Conservation (phyloP, 1,140 invertebrate genomes). For the Drosophila bocki region DNA sequence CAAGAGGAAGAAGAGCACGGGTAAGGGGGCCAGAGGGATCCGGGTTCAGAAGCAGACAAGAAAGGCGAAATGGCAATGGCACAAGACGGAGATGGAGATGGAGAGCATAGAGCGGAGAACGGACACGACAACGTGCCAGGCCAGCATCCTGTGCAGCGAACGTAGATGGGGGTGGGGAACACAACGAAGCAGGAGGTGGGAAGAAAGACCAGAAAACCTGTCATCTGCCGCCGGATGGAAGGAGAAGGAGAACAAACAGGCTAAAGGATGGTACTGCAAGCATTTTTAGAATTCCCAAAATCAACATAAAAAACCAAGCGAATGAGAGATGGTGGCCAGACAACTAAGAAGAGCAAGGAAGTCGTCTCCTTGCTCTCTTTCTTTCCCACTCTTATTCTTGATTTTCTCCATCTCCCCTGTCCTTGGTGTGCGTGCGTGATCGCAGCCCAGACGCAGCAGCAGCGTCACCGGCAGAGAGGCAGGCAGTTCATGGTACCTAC, state of each 20-base stretch:
- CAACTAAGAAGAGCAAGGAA: constrained; percentile 43
- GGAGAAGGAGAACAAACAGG: constrained; percentile 23
- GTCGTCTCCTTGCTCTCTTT: neutral
- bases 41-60: constrained; percentile 33
- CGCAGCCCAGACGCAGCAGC: constrained; percentile 51
- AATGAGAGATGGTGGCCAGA: constrained; percentile 40
- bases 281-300: constrained; percentile 79
- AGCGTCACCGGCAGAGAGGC: constrained; percentile 18
- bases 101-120: constrained; percentile 34
- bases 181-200: constrained; percentile 20
- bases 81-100: constrained; percentile 38
- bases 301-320: constrained; percentile 60
- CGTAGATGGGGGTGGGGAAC: constrained; percentile 22
- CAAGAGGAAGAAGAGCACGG: neutral
- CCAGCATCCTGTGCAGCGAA: constrained; percentile 65
- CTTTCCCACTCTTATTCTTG: neutral
- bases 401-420: neutral
- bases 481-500: constrained; percentile 11
- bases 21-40: constrained; percentile 15
- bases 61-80: constrained; percentile 43
- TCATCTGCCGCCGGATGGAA: constrained; percentile 54
- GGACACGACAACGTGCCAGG: constrained; percentile 52
- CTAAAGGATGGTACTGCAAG: constrained; percentile 45
- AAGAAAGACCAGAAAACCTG: constrained; percentile 56
- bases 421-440: constrained; percentile 36